A percentile compares a stretch with the other conserved stretches of the same genome.
Conservation (phyloP, 2,888 invertebrate species). For the Aromia moschata region DNA sequence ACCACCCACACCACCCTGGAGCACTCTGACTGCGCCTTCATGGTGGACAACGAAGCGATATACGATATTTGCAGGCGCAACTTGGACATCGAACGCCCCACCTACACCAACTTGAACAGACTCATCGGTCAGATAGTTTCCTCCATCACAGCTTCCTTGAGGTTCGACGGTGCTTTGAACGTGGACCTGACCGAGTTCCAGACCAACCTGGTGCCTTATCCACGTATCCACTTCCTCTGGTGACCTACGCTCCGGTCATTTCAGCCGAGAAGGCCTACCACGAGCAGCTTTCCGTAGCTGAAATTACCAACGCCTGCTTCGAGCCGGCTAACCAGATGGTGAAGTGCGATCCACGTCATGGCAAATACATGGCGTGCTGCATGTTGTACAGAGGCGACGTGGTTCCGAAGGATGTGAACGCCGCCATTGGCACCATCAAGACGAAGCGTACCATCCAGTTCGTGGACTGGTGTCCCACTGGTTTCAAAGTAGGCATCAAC, state of each 20-base stretch:
- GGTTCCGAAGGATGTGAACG: slow-evolving; percentile 94
- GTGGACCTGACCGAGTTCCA: slow-evolving; percentile 74
- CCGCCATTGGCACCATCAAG: slow-evolving; percentile 93
- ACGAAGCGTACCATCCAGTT: slow-evolving; percentile 93
- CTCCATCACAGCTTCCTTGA: slow-evolving; percentile 78
- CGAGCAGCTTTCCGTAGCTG: slow-evolving; percentile 67
- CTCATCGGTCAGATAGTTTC: slow-evolving; percentile 94
- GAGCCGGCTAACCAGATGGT: slow-evolving; percentile 80
- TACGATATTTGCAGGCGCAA: slow-evolving; percentile 93
- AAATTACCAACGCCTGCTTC: slow-evolving; percentile 72
- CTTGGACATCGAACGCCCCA: slow-evolving; percentile 92
- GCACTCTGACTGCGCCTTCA: slow-evolving; percentile 95
- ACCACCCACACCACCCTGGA: slow-evolving; percentile 95
- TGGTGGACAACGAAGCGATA: slow-evolving; percentile 90
- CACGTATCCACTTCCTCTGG: slow-evolving; percentile 70
- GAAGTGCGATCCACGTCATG: slow-evolving; percentile 90
- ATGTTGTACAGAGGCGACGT: slow-evolving; percentile 88
- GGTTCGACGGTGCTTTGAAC: slow-evolving; percentile 82
- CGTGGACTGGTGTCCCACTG: slow-evolving; percentile 89
- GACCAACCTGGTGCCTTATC: slow-evolving; percentile 69
- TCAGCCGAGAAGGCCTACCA: slow-evolving; percentile 70
- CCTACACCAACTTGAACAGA: slow-evolving; percentile 95
- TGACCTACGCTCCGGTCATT: slow-evolving; percentile 68
- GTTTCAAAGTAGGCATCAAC: slow-evolving; percentile 85
- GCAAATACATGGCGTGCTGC: slow-evolving; percentile 95